Base-by-base conservation (phyloP, 2,888 invertebrate species). In the Drosophila hamatofila region DNA sequence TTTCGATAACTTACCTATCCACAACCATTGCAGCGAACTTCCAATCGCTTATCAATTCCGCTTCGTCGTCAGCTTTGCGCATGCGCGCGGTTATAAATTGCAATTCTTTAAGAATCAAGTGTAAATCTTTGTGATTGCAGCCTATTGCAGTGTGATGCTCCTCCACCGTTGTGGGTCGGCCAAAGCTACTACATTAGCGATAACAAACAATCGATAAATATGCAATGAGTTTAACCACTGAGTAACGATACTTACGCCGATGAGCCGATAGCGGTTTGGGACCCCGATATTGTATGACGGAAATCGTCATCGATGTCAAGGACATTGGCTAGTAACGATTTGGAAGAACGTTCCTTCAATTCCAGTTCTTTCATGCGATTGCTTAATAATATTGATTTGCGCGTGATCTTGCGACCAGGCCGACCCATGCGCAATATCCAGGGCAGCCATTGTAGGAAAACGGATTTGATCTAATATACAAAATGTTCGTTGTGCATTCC, bases 1-100 rank as follows among this genome's bases (percentile, higher is more conserved):
- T 27, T 18, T 12, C n/a, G 42, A 8, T 35, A 44, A 80, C 89
- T 92, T 77, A 95, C 95, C 97, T 96, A 94, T 99, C 98, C 92
- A 99, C 98, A 92, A 98, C 98, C 97, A 98, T 98, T 81, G 98
- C 98, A 66, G 98, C 98, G 93, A 98, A 99, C 93, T 98, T 98
- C 98, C 98, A 98, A 93, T 99, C 98, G 93, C 97, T 97, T 89
- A 97, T 97, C 82, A 97, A 95, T 92, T 98, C 98, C 66, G 96
- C 96, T 92, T 98, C 97, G 90, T 98, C 97, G 92, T 99, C 98
- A 63, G 98, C 96, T 93, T 98, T 97, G 93, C 97, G 96, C 96
- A 98, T 97, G 90, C 98, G 96, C 86, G 96, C 95, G 44, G 98
- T 98, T 92, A 99, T 98, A 94, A 98, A 98, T 94, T 97, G 97